Evolutionary conservation across 2,113 vertebrate genomes (phyloP).

Genomic region (Oryzias celebensis): DNA sequence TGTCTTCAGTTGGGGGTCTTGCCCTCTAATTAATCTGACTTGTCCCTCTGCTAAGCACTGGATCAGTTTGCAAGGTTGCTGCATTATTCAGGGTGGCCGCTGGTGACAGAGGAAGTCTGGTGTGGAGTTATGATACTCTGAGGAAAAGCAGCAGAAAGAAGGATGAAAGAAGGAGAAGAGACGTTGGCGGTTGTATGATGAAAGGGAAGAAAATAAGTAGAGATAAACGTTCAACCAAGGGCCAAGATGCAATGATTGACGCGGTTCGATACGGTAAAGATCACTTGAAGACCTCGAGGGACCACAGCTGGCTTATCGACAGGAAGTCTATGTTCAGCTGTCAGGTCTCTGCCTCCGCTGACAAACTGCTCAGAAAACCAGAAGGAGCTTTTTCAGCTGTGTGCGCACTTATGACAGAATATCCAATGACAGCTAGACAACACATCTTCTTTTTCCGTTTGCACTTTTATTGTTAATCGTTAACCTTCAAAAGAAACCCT

Average conservation of each 20-base stretch:
- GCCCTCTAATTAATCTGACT: constrained; percentile 75
- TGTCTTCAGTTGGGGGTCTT: constrained; percentile 51
- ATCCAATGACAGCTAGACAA: constrained; percentile 31
- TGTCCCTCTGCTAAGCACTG: constrained; percentile 70
- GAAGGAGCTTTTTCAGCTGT: neutral
- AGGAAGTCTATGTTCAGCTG: constrained; percentile 43
- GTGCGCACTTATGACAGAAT: constrained; percentile 20
- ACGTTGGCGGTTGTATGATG: constrained; percentile 9
- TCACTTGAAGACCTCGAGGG: constrained; percentile 34
- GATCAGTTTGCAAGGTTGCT: constrained; percentile 69
- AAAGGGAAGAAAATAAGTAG: constrained; percentile 20
- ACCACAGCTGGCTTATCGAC: constrained; percentile 35
- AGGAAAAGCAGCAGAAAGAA: constrained; percentile 15
- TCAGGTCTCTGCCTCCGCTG: constrained; percentile 39
- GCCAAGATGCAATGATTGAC: constrained; percentile 51
- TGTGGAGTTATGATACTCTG: constrained; percentile 61
- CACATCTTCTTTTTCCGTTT: constrained; percentile 31
- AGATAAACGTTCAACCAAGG: constrained; percentile 15
- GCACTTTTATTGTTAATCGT: constrained; percentile 68
- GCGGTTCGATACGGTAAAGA: constrained; percentile 28
- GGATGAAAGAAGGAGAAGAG: constrained; percentile 29
- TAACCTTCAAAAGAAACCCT: constrained; percentile 42
- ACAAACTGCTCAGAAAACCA: constrained; percentile 37
- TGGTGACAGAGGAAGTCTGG: constrained; percentile 65
- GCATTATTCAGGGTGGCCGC: constrained; percentile 73